A percentile compares a stretch with the other conserved stretches of the same genome.
Evolutionary conservation across 2,888 invertebrate species (phyloP).

Genomic region (Agriopis leucophaearia): DNA sequence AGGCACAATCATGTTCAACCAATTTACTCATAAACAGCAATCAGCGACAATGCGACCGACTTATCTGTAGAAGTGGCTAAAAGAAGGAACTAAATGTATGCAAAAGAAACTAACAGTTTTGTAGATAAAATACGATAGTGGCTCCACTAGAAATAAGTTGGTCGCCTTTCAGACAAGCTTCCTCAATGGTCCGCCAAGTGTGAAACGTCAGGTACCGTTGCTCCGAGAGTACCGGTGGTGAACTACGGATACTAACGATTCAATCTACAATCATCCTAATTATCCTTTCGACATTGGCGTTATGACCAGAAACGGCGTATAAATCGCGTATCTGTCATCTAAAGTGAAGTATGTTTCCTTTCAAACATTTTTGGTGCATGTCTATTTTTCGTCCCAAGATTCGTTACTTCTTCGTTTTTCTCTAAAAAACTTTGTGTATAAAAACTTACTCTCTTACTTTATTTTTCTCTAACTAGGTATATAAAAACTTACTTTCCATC

Average conservation of each 20-base stretch:
- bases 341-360: too few relatives aligned
- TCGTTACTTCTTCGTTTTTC: too few relatives aligned
- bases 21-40: not conserved
- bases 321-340: too few relatives aligned
- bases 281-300: too few relatives aligned
- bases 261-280: too few relatives aligned
- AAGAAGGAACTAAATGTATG: not conserved
- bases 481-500: too few relatives aligned
- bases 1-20: not conserved
- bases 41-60: not conserved
- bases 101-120: not conserved
- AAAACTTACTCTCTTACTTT: too few relatives aligned
- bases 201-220: conserved; percentile 44
- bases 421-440: too few relatives aligned
- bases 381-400: too few relatives aligned
- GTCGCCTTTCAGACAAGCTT: not conserved
- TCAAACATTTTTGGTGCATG: too few relatives aligned
- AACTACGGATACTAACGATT: conserved; percentile 5
- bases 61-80: not conserved
- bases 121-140: not conserved
- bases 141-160: not conserved
- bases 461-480: too few relatives aligned
- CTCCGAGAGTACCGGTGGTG: conserved; percentile 20
- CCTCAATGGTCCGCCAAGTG: conserved; percentile 40
- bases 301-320: too few relatives aligned